Evolutionary conservation across 1,140 invertebrate genomes (phyloP), one percentile per base, ranked within the genome.

Genomic region (Pogonomyrmex californicus): DNA sequence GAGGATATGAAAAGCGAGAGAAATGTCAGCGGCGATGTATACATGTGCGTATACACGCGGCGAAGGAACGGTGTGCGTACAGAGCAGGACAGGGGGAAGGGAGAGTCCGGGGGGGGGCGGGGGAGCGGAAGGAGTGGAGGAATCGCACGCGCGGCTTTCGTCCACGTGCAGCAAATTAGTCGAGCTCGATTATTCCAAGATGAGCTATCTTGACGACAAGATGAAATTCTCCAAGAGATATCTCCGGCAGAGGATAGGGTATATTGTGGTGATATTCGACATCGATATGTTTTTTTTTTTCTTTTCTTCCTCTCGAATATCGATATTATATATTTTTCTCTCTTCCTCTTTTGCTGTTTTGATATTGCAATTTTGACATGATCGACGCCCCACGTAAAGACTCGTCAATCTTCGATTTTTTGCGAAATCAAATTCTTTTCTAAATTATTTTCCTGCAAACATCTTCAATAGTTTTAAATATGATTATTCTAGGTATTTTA

Each of bases 91-190:
- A n/a, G 10, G 30, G 12, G 12, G 73, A 3, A 30, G 9, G 14
- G 10, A 68, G 44, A 23, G 12, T 1, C 14, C 14, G 1, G 1
- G 2, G n/a, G 38, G 7, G 1, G 14, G 23, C 23, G 47, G 9
- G 14, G 12, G 12, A n/a, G 10, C 30, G 41, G 60, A 6, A 36
- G 14, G 44, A 47, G 1, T 17, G 36, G 36, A 56, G 7, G 54
- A 47, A 73, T 71, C 47, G 82, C 73, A 85, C 73, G 82, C 36
- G 73, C 63, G 41, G n/a, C 23, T 88, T 73, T 86, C 14, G 58
- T 88, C 75, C 87, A 88, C 87, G 87, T 88, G 87, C 12, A 54
- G 49, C n/a, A 38, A 81, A 86, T 86, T 81, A 75, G 44, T 65
- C 36, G 36, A 49, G 41, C 54, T 6, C 4, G 54, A 83, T 83